These are phyloP conservation scores for Nanorana parkeri DNA, from an alignment of 2,113 vertebrate species.

Conservation along the genomic window DNA sequence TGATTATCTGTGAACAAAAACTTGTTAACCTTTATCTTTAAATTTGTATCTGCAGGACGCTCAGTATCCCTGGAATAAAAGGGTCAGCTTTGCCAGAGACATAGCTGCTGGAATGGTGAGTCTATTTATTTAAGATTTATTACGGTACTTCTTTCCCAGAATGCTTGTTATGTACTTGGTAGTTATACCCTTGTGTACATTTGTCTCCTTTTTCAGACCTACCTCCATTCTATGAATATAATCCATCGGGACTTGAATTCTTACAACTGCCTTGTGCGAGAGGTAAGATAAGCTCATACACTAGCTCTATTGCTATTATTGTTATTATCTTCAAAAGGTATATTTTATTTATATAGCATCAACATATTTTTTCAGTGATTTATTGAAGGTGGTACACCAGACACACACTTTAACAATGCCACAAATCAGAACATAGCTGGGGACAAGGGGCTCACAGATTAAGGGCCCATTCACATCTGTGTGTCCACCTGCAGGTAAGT, in stretches of 20 bases:
- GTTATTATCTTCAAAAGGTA: too few relatives aligned
- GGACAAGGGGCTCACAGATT: too few relatives aligned
- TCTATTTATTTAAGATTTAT: neutral
- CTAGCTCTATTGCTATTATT: too few relatives aligned
- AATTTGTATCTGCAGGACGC: slow-evolving; percentile 76
- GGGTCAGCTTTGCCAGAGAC: slow-evolving; percentile 95
- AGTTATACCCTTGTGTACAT: neutral
- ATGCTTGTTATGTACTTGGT: neutral
- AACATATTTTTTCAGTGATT: too few relatives aligned
- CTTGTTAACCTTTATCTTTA: too few relatives aligned
- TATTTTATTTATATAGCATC: too few relatives aligned
- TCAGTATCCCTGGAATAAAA: slow-evolving; percentile 91
- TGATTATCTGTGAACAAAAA: too few relatives aligned
- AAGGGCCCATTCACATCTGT: too few relatives aligned
- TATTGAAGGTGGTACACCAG: too few relatives aligned
- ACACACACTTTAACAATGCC: too few relatives aligned
- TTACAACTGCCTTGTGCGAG: slow-evolving; percentile 95
- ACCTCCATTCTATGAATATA: slow-evolving; percentile 98
- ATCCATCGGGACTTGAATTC: slow-evolving; percentile 98
- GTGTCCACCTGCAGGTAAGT: too few relatives aligned
- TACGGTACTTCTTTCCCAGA: neutral
- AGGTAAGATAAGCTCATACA: slow-evolving; percentile 75
- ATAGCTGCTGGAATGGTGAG: slow-evolving; percentile 93
- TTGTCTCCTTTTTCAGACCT: slow-evolving; percentile 70
- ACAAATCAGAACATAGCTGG: too few relatives aligned